Conservation (phyloP, 2,113 vertebrate species). For the Nyctibius bracteatus region DNA sequence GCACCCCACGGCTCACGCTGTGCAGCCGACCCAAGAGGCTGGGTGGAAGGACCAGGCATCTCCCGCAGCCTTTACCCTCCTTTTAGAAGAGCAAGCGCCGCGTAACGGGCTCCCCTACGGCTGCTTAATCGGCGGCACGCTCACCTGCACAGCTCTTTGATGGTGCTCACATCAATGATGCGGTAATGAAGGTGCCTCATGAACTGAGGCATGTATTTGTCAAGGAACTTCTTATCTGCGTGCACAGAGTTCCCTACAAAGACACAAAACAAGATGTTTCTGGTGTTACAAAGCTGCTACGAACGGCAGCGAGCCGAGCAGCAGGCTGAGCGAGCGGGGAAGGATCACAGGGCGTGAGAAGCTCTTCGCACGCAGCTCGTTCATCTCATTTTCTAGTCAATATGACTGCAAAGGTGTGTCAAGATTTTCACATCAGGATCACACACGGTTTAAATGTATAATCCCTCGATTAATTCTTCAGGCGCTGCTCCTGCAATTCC, state of each 20-base stretch:
- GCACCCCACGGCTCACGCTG: background rate
- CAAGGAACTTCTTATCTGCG: constrained; percentile 91
- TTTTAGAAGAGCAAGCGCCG: no score
- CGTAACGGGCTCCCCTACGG: no score
- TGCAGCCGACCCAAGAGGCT: no score
- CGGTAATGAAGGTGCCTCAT: constrained; percentile 86
- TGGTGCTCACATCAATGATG: constrained; percentile 96
- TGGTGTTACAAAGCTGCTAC: rapidly evolving
- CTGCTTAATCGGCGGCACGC: background rate
- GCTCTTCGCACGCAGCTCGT: background rate
- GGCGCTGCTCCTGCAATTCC: background rate
- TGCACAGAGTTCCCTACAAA: constrained; percentile 85
- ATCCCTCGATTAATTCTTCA: background rate
- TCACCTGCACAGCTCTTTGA: constrained; percentile 96
- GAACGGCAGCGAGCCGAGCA: background rate
- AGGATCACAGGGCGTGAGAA: background rate
- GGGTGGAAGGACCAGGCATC: no score
- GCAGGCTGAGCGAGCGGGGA: background rate
- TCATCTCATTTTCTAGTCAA: background rate
- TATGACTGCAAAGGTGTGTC: background rate
- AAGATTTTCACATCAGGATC: background rate
- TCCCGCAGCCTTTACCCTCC: background rate
- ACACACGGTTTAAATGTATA: background rate
- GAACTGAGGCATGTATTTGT: constrained; percentile 98
- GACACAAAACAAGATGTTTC: constrained; percentile 45